Conservation (phyloP, 2,797 vertebrate species). For the Notolabrus celidotus region DNA sequence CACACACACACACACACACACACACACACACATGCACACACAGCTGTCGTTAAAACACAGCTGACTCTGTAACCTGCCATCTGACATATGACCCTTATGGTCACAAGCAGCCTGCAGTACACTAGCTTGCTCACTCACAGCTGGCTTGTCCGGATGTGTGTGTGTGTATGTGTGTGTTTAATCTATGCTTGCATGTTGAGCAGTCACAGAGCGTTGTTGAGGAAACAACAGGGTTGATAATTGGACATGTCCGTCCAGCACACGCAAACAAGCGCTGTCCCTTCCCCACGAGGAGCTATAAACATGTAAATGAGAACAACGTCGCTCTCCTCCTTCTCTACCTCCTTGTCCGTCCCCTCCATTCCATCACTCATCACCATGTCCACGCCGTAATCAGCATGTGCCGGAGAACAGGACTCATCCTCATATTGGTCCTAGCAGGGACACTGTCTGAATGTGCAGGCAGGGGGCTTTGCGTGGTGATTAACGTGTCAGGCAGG, state of each 20-base stretch:
- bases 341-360: slow-evolving; percentile 47
- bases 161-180: slow-evolving; percentile 33
- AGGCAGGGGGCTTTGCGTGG: slow-evolving; percentile 48
- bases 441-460: slow-evolving; percentile 57
- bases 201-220: slow-evolving; percentile 63
- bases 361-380: slow-evolving; percentile 67
- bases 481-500: slow-evolving; percentile 57
- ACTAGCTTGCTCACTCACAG: slow-evolving; percentile 59
- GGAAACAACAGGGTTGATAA: slow-evolving; percentile 81
- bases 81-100: slow-evolving; percentile 67
- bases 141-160: slow-evolving; percentile 42
- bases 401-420: slow-evolving; percentile 44
- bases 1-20: too few relatives aligned
- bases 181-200: slow-evolving; percentile 50
- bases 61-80: slow-evolving; percentile 60
- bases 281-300: slow-evolving; percentile 79
- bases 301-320: slow-evolving; percentile 85
- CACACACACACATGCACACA: slow-evolving; percentile 41
- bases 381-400: slow-evolving; percentile 55
- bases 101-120: slow-evolving; percentile 46
- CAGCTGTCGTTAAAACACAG: slow-evolving; percentile 69
- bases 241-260: slow-evolving; percentile 78
- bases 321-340: slow-evolving; percentile 47
- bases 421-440: slow-evolving; percentile 40
- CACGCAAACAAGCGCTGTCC: slow-evolving; percentile 56